Evolutionary conservation across 2,113 vertebrate genomes (phyloP), one percentile per base, ranked within the genome.

Genomic region (Osmerus eperlanus): DNA sequence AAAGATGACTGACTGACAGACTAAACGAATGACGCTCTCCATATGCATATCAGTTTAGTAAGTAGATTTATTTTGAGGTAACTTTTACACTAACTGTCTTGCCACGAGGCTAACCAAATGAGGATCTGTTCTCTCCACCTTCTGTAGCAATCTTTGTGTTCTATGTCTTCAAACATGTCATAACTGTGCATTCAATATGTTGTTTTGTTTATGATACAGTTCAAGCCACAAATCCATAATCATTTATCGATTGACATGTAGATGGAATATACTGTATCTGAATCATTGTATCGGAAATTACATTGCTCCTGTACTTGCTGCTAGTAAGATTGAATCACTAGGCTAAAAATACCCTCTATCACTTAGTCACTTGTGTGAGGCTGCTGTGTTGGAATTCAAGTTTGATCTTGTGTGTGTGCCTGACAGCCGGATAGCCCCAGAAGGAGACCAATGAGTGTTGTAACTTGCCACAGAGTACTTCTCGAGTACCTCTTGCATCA

Each of bases 391-490:
- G 18, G 16, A 56, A 58, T 41, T 11, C 51, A 9, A 18, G 29
- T 16, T 62, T 61, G n/a, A 65, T 32, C 54, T 68, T 70, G 47
- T 68, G 47, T 60, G 62, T 74, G 15, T 16, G 54, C 29, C 54
- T 58, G 28, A 55, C 3, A 68, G 55, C 41, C 77, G 71, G 0
- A 52, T 23, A 15, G 9, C 7, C 73, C 71, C 75, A 53, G 47
- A 41, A 60, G 77, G 74, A 78, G 59, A 80, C 41, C 71, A 73
- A 53, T 78, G 78, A 75, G 54, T 74, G 77, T 6, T 0, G 78
- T 73, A 36, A 72, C 29, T 66, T 68, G 75, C 68, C 6, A 68
- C 29, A 81, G 66, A 80, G 78, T 67, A 75, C 58, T 74, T 85
- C 25, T 74, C 64, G 79, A 23, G 23, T 23, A 23, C 23, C 2